These are phyloP conservation scores for Phalacrocorax aristotelis DNA, from an alignment of 2,113 vertebrate genomes.

Conservation along the genomic window DNA sequence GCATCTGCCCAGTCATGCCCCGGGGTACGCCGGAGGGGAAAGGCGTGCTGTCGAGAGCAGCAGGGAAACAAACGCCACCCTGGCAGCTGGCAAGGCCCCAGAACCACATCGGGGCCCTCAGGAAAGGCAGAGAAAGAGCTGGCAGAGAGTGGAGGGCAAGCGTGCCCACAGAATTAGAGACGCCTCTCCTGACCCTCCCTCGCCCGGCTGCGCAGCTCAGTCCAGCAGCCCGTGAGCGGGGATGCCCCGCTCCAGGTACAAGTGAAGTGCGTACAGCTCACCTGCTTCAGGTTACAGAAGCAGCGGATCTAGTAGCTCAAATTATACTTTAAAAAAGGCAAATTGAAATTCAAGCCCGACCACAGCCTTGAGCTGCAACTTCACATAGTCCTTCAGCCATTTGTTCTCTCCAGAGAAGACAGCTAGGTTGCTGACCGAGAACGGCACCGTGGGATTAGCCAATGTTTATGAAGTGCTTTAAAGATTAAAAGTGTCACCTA, in stretches of 20 bases:
- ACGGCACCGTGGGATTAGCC: slow-evolving; percentile 21
- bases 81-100: not conserved
- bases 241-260: not conserved
- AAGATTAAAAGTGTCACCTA: slow-evolving; percentile 51
- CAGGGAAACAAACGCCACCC: not conserved
- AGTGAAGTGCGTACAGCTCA: not conserved
- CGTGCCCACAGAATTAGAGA: not conserved
- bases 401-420: slow-evolving; percentile 21
- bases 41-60: not conserved
- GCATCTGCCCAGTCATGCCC: not conserved
- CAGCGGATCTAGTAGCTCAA: not conserved
- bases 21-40: not conserved
- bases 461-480: slow-evolving; percentile 49
- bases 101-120: accelerated
- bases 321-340: not conserved
- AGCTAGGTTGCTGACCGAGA: slow-evolving; percentile 14
- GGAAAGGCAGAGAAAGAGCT: not conserved
- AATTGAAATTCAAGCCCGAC: not conserved
- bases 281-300: not conserved
- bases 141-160: not conserved
- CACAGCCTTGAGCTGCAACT: not conserved
- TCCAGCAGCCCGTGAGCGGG: accelerated
- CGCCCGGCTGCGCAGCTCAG: not conserved
- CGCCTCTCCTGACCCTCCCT: not conserved
- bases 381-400: not conserved